Conservation (phyloP, 2,888 invertebrate genomes). For the Adelphocoris suturalis region DNA sequence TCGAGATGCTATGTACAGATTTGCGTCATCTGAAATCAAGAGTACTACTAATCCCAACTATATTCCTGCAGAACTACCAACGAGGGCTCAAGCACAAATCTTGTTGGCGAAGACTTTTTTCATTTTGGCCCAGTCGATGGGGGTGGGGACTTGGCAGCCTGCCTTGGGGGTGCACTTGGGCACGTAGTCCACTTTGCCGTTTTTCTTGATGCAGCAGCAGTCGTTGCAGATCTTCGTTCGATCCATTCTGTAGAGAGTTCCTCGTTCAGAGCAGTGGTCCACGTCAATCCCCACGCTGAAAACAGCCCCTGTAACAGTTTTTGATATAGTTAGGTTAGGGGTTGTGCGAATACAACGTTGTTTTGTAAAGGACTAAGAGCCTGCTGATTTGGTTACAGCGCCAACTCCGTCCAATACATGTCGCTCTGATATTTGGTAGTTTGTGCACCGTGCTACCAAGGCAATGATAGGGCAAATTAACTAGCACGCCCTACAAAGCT, state of each 20-base stretch:
- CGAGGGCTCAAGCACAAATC: slow-evolving; percentile 10
- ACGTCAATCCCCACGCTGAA: slow-evolving; percentile 44
- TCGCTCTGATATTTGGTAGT: too few species aligned
- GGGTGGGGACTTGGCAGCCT: slow-evolving; percentile 19
- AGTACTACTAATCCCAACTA: too few species aligned
- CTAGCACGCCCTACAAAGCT: too few species aligned
- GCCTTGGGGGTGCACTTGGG: slow-evolving; percentile 41
- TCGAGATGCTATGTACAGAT: too few species aligned
- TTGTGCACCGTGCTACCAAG: too few species aligned
- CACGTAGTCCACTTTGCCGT: slow-evolving; percentile 49
- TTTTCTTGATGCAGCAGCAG: slow-evolving; percentile 51
- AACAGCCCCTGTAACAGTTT: slow-evolving; percentile 6
- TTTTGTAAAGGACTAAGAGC: too few species aligned
- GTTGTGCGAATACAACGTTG: too few species aligned
- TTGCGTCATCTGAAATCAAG: too few species aligned
- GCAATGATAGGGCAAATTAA: too few species aligned
- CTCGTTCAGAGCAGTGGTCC: slow-evolving; percentile 47
- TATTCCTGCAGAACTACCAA: neutral
- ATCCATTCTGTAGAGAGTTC: slow-evolving; percentile 56
- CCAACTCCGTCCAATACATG: too few species aligned
- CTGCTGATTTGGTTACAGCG: too few species aligned
- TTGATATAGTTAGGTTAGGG: neutral
- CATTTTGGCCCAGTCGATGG: slow-evolving; percentile 54
- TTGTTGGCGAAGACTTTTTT: slow-evolving; percentile 54
- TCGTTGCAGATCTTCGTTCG: slow-evolving; percentile 23